Evolutionary conservation across 1,140 invertebrate species (phyloP), one percentile per base, ranked within the genome.

Genomic region (Galleria mellonella): DNA sequence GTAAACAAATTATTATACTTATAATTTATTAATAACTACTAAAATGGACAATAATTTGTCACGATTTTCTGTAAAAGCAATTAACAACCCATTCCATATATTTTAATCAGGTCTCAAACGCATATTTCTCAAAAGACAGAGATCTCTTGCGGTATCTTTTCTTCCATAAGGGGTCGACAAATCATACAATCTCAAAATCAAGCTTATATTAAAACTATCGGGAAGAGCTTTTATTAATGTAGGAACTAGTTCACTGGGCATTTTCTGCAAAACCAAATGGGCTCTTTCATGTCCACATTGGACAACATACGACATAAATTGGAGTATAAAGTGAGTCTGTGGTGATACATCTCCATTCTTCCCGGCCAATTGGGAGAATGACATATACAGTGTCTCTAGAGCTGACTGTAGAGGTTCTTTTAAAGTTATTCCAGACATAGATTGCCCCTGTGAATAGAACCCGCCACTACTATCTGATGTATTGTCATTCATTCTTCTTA

Each of bases 251-350:
- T 90, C 89, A 59, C 90, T 87, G 0, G 95, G 94, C 89, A 97
- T 92, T 55, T 93, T 92, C 45, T 94, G 92, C 9, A 97, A 73
- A n/a, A 97, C 90, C 30, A 91, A 84, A 14, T 90, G 87, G 11
- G 93, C 90, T 52, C 92, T 90, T 8, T 94, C 91, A 32, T 91
- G 90, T 0, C 94, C 93, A 85, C 94, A 95, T 56, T 93, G 90
- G 1, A 97, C 94, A 15, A 94, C 88, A 58, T 92, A 89, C 42
- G 93, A 89, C n/a, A 97, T 85, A 72, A 97, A 94, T 55, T 93
- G 90, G 46, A 96, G 90, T 40, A 96, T 93, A 76, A 97, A 97
- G 62, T 95, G 91, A 4, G 94, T 94, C 59, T 96, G 93, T 39
- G 94, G 93, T 9, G 93, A 94, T 0, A 97, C 87, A 51, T 93